Percentiles rank a stretch among this genome's conserved stretches.
Evolutionary conservation across 2,888 invertebrate species (phyloP).

Genomic region (Ypsolopha scabrella): DNA sequence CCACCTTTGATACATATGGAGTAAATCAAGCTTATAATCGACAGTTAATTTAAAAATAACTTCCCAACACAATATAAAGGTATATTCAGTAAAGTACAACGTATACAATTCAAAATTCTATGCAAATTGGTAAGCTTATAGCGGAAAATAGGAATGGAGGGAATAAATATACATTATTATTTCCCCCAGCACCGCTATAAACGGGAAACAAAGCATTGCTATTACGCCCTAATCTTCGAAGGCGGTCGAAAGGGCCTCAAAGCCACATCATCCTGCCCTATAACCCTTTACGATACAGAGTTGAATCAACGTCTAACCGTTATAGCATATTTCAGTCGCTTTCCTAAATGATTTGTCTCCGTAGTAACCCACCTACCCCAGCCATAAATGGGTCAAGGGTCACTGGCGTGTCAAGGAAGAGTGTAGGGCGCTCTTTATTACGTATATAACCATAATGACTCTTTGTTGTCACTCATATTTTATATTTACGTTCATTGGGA

Average conservation of each 20-base stretch:
- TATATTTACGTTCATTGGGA: no score
- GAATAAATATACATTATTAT: no score
- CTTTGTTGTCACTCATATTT: constrained; percentile 15
- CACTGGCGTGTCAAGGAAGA: constrained; percentile 25
- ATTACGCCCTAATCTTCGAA: constrained; percentile 29
- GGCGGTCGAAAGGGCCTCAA: constrained; percentile 17
- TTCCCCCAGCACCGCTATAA: constrained; percentile 4
- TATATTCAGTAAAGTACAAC: no score
- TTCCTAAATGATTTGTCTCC: constrained; percentile 41
- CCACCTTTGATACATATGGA: no score
- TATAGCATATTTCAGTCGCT: constrained; percentile 35
- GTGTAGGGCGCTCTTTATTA: constrained; percentile 7
- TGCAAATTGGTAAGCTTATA: no score
- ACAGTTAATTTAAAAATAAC: no score
- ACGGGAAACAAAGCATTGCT: constrained; percentile 29
- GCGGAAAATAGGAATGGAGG: no score
- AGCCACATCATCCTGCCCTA: constrained; percentile 27
- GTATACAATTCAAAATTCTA: no score
- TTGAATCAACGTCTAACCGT: constrained; percentile 36
- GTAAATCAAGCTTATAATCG: no score
- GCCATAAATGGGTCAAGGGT: constrained; percentile 37
- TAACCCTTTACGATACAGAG: constrained; percentile 45
- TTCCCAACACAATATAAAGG: no score
- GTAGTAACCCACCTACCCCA: constrained; percentile 9
- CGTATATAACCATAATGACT: constrained; percentile 36